Evolutionary conservation across 23 tunicate genomes (phyloP).

Genomic region (Diplosoma virens): DNA sequence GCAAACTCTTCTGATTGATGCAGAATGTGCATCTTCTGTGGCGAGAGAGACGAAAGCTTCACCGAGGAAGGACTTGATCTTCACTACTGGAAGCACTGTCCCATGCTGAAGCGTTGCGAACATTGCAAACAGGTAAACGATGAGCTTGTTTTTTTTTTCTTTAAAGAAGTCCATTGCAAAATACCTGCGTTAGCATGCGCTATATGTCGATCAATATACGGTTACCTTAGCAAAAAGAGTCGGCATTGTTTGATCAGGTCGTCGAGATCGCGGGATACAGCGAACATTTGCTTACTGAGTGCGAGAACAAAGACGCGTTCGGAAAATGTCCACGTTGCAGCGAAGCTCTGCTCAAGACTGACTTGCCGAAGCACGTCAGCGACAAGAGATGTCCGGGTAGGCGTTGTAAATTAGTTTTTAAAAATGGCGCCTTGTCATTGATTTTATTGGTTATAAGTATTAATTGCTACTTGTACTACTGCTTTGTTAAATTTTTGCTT

Average conservation of each 20-base stretch:
- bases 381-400: conserved; percentile 74
- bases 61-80: conserved; percentile 80
- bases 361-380: conserved; percentile 47
- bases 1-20: no score
- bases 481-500: no score
- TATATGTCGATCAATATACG: no score
- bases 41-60: conserved; percentile 78
- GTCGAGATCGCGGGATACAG: conserved; percentile 76
- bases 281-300: conserved; percentile 76
- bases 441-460: no score
- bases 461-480: no score
- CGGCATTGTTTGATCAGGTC: conserved; percentile 47
- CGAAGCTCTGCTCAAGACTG: conserved; percentile 51
- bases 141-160: no score
- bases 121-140: conserved; percentile 90
- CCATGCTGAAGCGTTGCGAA: conserved; percentile 91
- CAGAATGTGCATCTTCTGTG: conserved; percentile 93
- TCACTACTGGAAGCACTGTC: conserved; percentile 98
- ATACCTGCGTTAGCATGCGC: no score
- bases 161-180: no score
- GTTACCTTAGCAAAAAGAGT: no score
- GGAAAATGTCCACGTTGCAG: conserved; percentile 79
- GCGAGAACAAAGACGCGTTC: conserved; percentile 57
- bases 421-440: no score
- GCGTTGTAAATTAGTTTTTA: background rate